Evolutionary conservation across 1,140 invertebrate species (phyloP), one percentile per base, ranked within the genome.

Genomic region (Cecropterus lyciades): DNA sequence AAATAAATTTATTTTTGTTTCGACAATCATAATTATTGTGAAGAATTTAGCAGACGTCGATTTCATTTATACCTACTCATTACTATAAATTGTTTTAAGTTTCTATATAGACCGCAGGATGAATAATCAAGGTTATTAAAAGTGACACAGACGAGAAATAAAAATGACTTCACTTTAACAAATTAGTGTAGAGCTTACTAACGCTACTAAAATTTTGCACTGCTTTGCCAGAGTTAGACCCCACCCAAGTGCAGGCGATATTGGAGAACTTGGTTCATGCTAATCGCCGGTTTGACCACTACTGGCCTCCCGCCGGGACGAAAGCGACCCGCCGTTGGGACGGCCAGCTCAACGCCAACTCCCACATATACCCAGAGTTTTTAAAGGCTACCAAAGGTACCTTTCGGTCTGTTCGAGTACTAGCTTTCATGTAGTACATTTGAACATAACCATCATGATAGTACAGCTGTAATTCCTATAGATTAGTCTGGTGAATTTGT

Each of bases 351-450:
- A 87, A 91, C 70, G 64, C 75, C 11, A 83, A 74, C 20, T 80
- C 78, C 49, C 76, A 88, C 72, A 63, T 85, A 69, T 83, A 83
- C 64, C 77, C 89, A 46, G 82, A 87, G 46, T 84, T 87, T 59
- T 71, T 90, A 82, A 86, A 82, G 70, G 82, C 82, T 59, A 79
- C 85, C 46, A 89, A 89, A 91, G 87, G 89, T 90, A 89, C 73
- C 63, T 68, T 70, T 30, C 16, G 17, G 55, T 11, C n/a, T 60
- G 51, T 66, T 79, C 74, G 71, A 72, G 20, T 20, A 30, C 27
- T 14, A 52, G 66, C 75, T 72, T 64, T 63, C 33, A 57, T 13
- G 53, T 65, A 51, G 48, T 65, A 53, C 56, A 60, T 27, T 60
- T 64, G 33, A 13, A 46, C 37, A 40, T 63, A 62, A 62, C 33